Conservation (phyloP, 2,888 invertebrate genomes). For the Colletes collaris region DNA sequence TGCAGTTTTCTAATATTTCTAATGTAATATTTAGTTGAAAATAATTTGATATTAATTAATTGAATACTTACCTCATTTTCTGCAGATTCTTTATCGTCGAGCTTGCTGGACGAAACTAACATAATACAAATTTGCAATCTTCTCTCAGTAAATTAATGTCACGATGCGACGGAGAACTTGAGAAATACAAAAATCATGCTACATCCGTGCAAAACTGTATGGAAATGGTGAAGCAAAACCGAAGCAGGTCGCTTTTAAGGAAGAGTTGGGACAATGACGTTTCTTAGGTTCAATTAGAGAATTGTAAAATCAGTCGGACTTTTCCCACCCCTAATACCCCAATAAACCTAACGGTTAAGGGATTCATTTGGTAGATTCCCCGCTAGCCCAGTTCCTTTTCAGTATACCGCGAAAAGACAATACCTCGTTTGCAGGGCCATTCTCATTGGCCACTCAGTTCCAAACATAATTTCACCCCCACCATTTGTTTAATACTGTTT, state of each 20-base stretch:
- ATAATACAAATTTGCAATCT: not conserved
- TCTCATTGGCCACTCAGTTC: too few species aligned
- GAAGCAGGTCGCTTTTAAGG: slow-evolving; percentile 4
- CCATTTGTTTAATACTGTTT: too few species aligned
- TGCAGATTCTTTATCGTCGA: not conserved
- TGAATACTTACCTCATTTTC: slow-evolving; percentile 8
- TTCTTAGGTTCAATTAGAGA: slow-evolving; percentile 1
- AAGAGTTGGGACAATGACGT: not conserved
- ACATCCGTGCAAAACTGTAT: not conserved
- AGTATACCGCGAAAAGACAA: too few species aligned
- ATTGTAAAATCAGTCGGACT: slow-evolving; percentile 1
- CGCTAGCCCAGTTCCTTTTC: slow-evolving; percentile 4
- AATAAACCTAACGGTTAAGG: not conserved
- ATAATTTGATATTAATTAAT: not conserved
- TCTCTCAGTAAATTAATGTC: not conserved
- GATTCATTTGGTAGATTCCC: not conserved
- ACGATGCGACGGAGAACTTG: not conserved
- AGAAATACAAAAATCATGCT: not conserved
- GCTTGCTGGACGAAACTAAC: not conserved
- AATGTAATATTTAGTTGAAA: too few species aligned
- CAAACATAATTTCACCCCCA: too few species aligned
- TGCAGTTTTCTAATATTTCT: too few species aligned
- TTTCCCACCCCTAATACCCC: not conserved
- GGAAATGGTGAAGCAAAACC: not conserved
- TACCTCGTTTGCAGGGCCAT: too few species aligned